phyloP scores from a whole-genome alignment of 2,888 invertebrate species.

The Rapana venosa region DNA sequence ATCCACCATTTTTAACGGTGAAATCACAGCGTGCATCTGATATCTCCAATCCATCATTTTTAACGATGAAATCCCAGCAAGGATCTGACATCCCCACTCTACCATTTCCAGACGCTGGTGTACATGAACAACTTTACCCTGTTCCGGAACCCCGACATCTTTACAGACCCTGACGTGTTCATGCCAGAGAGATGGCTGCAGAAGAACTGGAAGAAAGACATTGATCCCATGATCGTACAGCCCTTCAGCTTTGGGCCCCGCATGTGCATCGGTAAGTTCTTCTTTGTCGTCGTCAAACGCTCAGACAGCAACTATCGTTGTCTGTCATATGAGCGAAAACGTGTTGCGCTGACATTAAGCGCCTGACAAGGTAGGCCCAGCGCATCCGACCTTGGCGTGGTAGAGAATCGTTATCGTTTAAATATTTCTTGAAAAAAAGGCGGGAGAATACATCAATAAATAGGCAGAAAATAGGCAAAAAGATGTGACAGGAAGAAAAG shows the following conservation, averaged over 20 bases:
- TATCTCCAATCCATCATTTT: not conserved
- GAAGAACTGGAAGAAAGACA: constrained; percentile 69
- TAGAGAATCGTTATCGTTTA: too few species aligned
- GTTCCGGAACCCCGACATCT: constrained; percentile 80
- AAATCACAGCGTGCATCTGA: too few species aligned
- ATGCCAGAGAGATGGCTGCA: constrained; percentile 89
- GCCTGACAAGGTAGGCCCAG: too few species aligned
- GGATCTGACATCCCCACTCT: not conserved
- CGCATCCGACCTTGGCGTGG: too few species aligned
- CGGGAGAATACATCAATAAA: too few species aligned
- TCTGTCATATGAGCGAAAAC: not conserved
- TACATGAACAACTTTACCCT: constrained; percentile 78
- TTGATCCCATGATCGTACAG: constrained; percentile 80
- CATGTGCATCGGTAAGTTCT: constrained; percentile 79
- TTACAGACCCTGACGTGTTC: constrained; percentile 83
- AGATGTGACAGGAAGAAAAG: too few species aligned
- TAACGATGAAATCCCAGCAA: not conserved
- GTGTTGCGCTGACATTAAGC: too few species aligned
- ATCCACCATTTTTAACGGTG: too few species aligned
- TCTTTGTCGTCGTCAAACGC: not conserved
- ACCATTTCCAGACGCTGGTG: constrained; percentile 75
- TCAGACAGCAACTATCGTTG: not conserved
- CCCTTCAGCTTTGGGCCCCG: constrained; percentile 81
- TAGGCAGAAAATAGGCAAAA: too few species aligned
- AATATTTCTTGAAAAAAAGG: too few species aligned